Evolutionary conservation across 2,113 vertebrate species (phyloP).

Genomic region (Suncus etruscus): DNA sequence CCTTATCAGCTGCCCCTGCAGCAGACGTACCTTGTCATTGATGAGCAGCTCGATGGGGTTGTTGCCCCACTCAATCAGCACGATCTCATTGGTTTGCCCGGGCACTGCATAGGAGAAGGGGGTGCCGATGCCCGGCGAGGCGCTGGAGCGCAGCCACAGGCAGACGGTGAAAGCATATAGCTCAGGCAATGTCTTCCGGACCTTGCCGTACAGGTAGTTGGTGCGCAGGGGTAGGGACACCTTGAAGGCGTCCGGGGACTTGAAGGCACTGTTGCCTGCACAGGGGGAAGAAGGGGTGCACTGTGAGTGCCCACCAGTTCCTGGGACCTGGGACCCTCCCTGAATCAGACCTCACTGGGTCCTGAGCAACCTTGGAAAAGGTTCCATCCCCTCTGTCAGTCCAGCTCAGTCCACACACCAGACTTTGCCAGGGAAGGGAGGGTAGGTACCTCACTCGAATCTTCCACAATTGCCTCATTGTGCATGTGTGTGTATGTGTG

Average conservation of each 20-base stretch:
- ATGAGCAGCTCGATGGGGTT: conserved; percentile 98
- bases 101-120: conserved; percentile 97
- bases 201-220: conserved; percentile 97
- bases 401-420: not conserved
- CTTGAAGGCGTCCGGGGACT: conserved; percentile 97
- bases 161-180: conserved; percentile 98
- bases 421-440: not conserved
- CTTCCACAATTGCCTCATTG: not conserved
- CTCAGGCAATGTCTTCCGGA: conserved; percentile 97
- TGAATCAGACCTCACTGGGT: not conserved
- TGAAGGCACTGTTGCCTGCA: conserved; percentile 95
- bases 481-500: not conserved
- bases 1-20: not conserved
- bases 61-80: conserved; percentile 98
- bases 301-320: not conserved
- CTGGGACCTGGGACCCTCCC: too few relatives aligned
- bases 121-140: conserved; percentile 96
- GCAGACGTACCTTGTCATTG: conserved; percentile 95
- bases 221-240: conserved; percentile 96
- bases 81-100: conserved; percentile 98
- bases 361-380: fast-evolving
- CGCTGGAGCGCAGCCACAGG: conserved; percentile 97
- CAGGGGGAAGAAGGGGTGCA: not conserved
- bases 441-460: not conserved
- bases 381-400: too few relatives aligned